Conservation (phyloP, 1,140 invertebrate species). For the Drosophila grimshawi region DNA sequence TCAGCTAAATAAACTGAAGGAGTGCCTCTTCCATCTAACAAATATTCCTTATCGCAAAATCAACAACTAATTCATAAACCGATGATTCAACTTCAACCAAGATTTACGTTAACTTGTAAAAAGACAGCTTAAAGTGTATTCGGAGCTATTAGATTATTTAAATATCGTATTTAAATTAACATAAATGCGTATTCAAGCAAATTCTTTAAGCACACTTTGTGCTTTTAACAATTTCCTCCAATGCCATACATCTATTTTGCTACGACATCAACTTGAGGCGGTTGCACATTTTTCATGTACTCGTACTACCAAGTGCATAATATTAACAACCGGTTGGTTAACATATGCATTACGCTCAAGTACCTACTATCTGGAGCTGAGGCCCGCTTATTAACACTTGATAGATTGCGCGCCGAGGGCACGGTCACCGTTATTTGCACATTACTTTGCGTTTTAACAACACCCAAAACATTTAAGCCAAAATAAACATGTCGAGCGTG, state of each 20-base stretch:
- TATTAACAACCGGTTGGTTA: constrained; percentile 23
- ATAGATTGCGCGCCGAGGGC: constrained; percentile 75
- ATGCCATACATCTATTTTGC: constrained; percentile 1
- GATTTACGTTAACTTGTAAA: no score
- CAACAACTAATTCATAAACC: no score
- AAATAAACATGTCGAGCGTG: constrained; percentile 71
- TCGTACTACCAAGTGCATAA: constrained; percentile 15
- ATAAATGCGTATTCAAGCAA: no score
- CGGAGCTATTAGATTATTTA: no score
- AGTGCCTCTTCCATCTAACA: no score
- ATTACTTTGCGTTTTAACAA: constrained; percentile 78
- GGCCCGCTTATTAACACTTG: constrained; percentile 74
- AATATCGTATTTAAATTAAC: no score
- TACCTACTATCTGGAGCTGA: constrained; percentile 28
- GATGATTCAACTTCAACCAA: no score
- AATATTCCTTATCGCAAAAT: no score
- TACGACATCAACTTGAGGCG: not conserved
- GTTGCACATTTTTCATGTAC: not conserved
- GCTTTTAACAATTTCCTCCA: not conserved
- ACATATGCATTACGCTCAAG: not conserved
- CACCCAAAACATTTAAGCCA: constrained; percentile 79
- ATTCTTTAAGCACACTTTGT: no score
- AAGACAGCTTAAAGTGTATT: no score
- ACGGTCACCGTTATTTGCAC: constrained; percentile 70
- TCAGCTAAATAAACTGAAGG: no score